These are phyloP conservation scores for Drosophila sturtevanti DNA, from an alignment of 1,140 invertebrate species.

Conservation along the genomic window DNA sequence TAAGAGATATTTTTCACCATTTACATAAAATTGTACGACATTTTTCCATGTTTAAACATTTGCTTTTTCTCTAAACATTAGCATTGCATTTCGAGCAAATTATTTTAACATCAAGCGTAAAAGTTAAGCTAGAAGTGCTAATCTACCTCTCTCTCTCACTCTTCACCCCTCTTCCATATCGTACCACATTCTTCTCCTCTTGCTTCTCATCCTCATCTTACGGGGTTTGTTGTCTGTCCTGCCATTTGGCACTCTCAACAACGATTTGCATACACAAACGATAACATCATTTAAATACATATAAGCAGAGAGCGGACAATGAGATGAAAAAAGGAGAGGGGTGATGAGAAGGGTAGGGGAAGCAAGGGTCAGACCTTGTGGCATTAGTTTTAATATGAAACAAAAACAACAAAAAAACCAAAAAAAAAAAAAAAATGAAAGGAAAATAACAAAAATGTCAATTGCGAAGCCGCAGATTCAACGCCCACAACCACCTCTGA, in stretches of 20 bases:
- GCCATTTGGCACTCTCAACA: slow-evolving; percentile 6
- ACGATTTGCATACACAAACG: slow-evolving; percentile 55
- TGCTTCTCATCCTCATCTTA: neutral
- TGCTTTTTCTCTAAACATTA: slow-evolving; percentile 11
- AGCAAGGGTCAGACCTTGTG: slow-evolving; percentile 30
- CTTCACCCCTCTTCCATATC: neutral
- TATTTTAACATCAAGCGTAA: slow-evolving; percentile 62
- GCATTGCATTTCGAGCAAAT: slow-evolving; percentile 52
- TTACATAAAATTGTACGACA: neutral
- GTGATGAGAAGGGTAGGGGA: neutral
- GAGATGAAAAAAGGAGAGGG: neutral
- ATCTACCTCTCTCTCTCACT: slow-evolving; percentile 5
- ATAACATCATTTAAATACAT: slow-evolving; percentile 59
- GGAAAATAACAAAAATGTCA: slow-evolving; percentile 47
- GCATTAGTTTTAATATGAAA: slow-evolving; percentile 70
- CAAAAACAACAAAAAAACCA: slow-evolving; percentile 27
- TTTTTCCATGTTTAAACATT: neutral
- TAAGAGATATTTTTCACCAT: neutral
- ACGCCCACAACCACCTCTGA: neutral
- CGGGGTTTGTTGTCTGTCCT: neutral
- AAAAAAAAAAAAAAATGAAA: slow-evolving; percentile 36
- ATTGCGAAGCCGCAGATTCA: slow-evolving; percentile 33
- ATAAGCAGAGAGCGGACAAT: slow-evolving; percentile 15
- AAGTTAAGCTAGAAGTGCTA: slow-evolving; percentile 61
- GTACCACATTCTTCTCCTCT: neutral